A percentile compares a stretch with the other conserved stretches of the same genome.
These are phyloP conservation scores for Propithecus perrieri DNA, from an alignment of 2,797 vertebrate genomes.

Conservation along the genomic window DNA sequence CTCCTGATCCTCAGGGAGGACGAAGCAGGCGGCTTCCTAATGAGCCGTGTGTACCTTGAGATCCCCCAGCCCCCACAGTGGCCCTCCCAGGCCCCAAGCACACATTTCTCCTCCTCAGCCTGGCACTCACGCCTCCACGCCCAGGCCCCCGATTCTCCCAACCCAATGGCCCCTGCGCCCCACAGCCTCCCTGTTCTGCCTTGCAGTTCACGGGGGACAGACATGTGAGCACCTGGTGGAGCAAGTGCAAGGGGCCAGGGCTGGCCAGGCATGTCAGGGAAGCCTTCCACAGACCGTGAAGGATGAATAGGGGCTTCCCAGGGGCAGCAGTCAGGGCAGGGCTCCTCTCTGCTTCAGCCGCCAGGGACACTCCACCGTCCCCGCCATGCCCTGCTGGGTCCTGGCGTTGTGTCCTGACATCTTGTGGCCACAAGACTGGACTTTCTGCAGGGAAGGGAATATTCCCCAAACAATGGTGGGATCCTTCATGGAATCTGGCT, in stretches of 20 bases:
- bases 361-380: background rate
- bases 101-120: background rate
- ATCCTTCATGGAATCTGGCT: background rate
- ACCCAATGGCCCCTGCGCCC: fast-evolving
- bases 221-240: background rate
- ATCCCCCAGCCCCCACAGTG: background rate
- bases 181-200: background rate
- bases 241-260: background rate
- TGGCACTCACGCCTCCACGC: background rate
- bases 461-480: background rate
- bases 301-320: background rate
- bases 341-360: background rate
- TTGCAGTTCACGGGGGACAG: background rate
- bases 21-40: background rate
- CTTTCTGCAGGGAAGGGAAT: background rate
- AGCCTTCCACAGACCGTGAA: background rate
- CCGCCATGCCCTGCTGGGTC: background rate
- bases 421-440: background rate
- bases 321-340: background rate
- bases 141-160: background rate
- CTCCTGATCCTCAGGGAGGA: slow-evolving; percentile 33
- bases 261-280: background rate
- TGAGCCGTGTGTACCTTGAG: background rate
- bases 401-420: background rate
- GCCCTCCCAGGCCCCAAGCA: background rate